Evolutionary conservation across 2,797 vertebrate species (phyloP).

Genomic region (Hippopotamyrus pictus): DNA sequence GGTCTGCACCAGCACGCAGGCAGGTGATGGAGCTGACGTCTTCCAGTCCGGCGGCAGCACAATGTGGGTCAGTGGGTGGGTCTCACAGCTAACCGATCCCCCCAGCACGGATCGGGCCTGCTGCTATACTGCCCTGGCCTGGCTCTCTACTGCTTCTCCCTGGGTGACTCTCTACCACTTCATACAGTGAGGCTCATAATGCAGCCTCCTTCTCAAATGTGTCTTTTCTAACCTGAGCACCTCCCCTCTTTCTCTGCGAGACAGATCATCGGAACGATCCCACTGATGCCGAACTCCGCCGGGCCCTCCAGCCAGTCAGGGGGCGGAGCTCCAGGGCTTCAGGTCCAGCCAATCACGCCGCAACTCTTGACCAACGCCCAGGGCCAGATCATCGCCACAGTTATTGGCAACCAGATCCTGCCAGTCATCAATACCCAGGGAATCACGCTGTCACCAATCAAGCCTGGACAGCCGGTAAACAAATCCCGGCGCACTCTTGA

Average conservation of each 20-base stretch:
- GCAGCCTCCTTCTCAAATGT: neutral
- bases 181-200: neutral
- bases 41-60: neutral
- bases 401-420: conserved; percentile 98
- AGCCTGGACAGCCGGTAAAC: conserved; percentile 93
- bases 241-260: conserved; percentile 36
- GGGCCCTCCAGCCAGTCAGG: conserved; percentile 84
- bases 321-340: conserved; percentile 83
- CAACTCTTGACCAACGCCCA: conserved; percentile 98
- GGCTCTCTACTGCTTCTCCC: neutral
- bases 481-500: conserved; percentile 21
- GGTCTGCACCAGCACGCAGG: conserved; percentile 70
- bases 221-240: neutral
- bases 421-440: conserved; percentile 99
- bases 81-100: neutral
- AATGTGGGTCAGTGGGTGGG: neutral
- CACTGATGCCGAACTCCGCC: conserved; percentile 89
- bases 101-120: neutral
- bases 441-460: conserved; percentile 96
- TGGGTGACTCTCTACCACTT: conserved; percentile 9
- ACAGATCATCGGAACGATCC: conserved; percentile 98
- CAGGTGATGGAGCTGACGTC: conserved; percentile 37
- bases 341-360: conserved; percentile 97
- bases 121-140: neutral
- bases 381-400: conserved; percentile 98